Evolutionary conservation across 2,797 vertebrate genomes (phyloP).

Genomic region (Hybognathus amarus): DNA sequence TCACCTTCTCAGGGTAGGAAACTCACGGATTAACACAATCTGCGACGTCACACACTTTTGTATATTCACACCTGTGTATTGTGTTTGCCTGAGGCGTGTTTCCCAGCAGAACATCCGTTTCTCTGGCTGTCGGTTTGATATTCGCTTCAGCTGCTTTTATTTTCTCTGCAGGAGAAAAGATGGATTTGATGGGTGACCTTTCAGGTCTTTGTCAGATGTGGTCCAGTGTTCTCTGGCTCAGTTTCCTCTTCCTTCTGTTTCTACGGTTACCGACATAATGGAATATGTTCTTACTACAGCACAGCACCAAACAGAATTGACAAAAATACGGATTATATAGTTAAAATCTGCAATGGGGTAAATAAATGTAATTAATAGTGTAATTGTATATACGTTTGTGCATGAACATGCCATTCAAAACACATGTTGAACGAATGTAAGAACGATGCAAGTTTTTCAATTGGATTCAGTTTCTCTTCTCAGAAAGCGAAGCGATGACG

Average conservation of each 20-base stretch:
- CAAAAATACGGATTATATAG: not conserved
- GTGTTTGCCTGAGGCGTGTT: not conserved
- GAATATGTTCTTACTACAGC: too few species aligned
- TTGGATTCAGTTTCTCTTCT: not conserved
- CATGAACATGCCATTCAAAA: not conserved
- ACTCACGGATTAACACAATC: not conserved
- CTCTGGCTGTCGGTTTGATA: not conserved
- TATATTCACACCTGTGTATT: not conserved
- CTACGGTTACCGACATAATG: not conserved
- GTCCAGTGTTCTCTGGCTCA: not conserved
- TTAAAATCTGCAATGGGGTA: not conserved
- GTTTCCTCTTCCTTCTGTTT: not conserved
- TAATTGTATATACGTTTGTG: not conserved
- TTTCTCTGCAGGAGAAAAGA: slow-evolving; percentile 27
- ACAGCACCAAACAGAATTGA: too few species aligned
- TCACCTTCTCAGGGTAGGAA: slow-evolving; percentile 17
- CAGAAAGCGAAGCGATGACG: too few species aligned
- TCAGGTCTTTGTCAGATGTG: slow-evolving; percentile 39
- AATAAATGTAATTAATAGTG: not conserved
- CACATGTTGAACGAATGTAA: not conserved
- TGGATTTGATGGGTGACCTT: slow-evolving; percentile 41
- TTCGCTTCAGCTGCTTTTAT: slow-evolving; percentile 19
- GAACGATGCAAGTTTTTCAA: too few species aligned
- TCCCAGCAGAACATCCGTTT: not conserved
- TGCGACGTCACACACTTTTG: slow-evolving; percentile 1